Base-by-base conservation (phyloP, 2,888 invertebrate species). In the Rotaria macrura region DNA sequence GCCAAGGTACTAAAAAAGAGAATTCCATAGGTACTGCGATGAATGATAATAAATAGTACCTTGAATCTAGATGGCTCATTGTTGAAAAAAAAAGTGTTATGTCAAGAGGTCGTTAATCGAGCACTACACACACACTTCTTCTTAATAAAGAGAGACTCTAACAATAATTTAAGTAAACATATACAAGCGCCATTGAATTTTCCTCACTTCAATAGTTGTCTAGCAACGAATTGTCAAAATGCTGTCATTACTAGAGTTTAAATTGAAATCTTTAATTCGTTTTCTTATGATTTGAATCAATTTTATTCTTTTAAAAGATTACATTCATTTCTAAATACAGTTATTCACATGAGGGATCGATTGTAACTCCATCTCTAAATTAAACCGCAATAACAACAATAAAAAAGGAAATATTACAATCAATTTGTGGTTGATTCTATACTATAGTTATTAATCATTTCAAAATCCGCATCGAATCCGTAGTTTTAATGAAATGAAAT, bases 1-100 rank as follows among this genome's bases (percentile, higher is more conserved):
- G 90, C 88, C 88, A 90, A 87, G 1, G 90, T 89, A 84, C 91
- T 91, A 88, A 88, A 88, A 1, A n/a, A 10, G 43, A 17, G 2
- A n/a, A 17, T 79, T 79, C 14, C 6, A 25, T 79, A 40, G 14
- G 12, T 6, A 6, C 17, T 5, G 17, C 14, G 2, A 65, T 34
- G 20, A 43, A 79, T 12, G 23, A 43, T 43, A 20, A 43, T 34
- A 38, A 23, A 0, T 72, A 38, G 10, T 43, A 79, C 79, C 79
- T 79, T 43, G 79, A 79, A 79, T 79, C 79, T 7, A 79, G n/a
- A 79, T 79, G 79, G 43, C 7, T 79, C 79, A 79, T 79, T 17
- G 2, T 40, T 10, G 6, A 79, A 79, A 43, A n/a, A n/a, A 79
- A 34, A 79, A 17, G 34, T 34, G 65, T 29, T 38, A 14, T 65